A percentile compares a stretch with the other conserved stretches of the same genome.
These are phyloP conservation scores for Platypus cylindrus DNA, from an alignment of 2,888 invertebrate genomes.

Conservation along the genomic window DNA sequence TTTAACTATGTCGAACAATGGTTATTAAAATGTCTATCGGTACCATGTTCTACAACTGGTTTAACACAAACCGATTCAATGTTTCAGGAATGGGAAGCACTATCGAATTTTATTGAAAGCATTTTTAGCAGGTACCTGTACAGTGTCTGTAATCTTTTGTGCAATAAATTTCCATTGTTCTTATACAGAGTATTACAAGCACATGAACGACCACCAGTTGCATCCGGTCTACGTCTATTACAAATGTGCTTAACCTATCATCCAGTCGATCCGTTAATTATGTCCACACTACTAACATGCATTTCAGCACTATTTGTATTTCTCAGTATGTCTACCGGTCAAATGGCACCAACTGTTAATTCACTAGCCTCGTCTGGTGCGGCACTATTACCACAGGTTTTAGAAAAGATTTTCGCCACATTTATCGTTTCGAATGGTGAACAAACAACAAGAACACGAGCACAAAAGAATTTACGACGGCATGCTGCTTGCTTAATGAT, in stretches of 20 bases:
- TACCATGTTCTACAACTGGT: conserved; percentile 30
- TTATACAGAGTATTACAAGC: conserved; percentile 39
- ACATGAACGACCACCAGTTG: conserved; percentile 60
- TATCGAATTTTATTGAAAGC: conserved; percentile 65
- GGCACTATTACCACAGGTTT: conserved; percentile 58
- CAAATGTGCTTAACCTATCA: conserved; percentile 65
- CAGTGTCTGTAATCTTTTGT: neutral
- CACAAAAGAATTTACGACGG: conserved; percentile 72
- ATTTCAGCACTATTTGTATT: conserved; percentile 87
- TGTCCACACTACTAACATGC: conserved; percentile 78
- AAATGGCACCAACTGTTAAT: conserved; percentile 46
- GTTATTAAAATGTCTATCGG: conserved; percentile 60
- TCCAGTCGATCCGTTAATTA: conserved; percentile 66
- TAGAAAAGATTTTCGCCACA: conserved; percentile 82
- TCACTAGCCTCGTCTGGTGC: conserved; percentile 52
- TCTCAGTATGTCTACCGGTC: conserved; percentile 75
- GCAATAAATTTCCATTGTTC: neutral
- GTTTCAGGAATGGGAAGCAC: conserved; percentile 76
- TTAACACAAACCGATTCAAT: conserved; percentile 46
- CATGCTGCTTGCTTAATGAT: conserved; percentile 86
- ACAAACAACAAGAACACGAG: conserved; percentile 46
- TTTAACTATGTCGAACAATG: conserved; percentile 76
- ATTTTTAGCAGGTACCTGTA: conserved; percentile 58
- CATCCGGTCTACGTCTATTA: conserved; percentile 62
- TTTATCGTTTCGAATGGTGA: conserved; percentile 61